Evolutionary conservation across 2,888 invertebrate species (phyloP), one percentile per base, ranked within the genome.

Genomic region (Rotaria socialis): DNA sequence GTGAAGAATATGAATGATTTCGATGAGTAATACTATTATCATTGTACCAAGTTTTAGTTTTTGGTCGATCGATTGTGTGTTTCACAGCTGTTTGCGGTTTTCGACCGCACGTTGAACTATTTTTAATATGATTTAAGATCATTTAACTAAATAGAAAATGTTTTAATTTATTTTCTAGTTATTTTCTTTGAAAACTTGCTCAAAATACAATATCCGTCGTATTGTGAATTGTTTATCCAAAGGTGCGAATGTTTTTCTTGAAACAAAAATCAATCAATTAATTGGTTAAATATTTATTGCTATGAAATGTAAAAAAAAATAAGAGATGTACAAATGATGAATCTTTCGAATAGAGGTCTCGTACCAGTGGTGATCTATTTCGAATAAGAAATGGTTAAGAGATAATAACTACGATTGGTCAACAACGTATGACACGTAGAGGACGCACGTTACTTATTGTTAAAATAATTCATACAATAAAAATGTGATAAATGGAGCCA

Each of bases 31-130:
- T 47, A 14, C 19, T 47, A 80, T 47, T 41, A 47, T 80, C 24
- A 35, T 27, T 80, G 11, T 47, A 10, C 43, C 22, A 47, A 47
- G 8, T 7, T 22, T 80, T 41, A 10, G 35, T 10, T 80, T 43
- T 80, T 47, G 8, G 0, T 80, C 80, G 43, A 47, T 80, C 80
- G n/a, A 80, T 8, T 7, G 80, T 80, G 10, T 80, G 80, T n/a
- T 80, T 80, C 8, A 80, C 47, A 47, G 80, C 80, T 80, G 43
- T 80, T 80, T 80, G 80, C 47, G 24, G 47, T 80, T 80, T 80
- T 43, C 80, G 80, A 35, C 16, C 35, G 14, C 35, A 16, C 35
- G 35, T 35, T 67, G 67, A 67, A 67, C 67, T 35, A 67, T 67
- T 67, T 19, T 19, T 35, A 41, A 67, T 27, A 35, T 19, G 67